These are phyloP conservation scores for Spialia ferax DNA, from an alignment of 2,888 invertebrate species.

Conservation along the genomic window DNA sequence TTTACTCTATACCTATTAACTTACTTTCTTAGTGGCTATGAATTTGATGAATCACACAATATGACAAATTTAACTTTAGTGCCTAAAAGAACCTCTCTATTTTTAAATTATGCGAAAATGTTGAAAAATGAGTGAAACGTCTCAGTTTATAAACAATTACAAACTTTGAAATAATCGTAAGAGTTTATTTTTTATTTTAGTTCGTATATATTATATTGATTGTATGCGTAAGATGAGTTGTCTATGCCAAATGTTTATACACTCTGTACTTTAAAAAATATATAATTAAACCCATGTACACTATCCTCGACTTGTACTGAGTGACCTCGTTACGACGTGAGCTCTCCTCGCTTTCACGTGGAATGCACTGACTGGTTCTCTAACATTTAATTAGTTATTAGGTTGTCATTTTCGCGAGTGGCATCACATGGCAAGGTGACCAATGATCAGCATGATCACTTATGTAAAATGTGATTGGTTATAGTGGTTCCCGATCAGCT, in stretches of 20 bases:
- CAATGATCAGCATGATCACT: neutral
- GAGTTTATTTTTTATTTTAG: conserved; percentile 71
- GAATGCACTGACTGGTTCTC: neutral
- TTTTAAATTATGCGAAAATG: conserved; percentile 51
- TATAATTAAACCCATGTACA: conserved; percentile 69
- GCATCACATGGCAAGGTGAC: conserved; percentile 19
- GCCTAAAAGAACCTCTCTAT: conserved; percentile 81
- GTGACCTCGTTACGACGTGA: conserved; percentile 28
- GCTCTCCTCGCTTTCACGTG: conserved; percentile 15
- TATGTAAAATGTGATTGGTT: neutral
- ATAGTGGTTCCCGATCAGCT: neutral
- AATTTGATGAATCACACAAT: conserved; percentile 62
- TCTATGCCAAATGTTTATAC: conserved; percentile 80
- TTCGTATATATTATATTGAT: conserved; percentile 52
- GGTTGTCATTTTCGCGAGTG: conserved; percentile 19
- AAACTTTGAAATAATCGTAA: conserved; percentile 67
- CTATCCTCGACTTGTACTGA: conserved; percentile 51
- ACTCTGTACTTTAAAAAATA: conserved; percentile 67
- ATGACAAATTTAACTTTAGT: conserved; percentile 55
- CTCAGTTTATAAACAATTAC: conserved; percentile 70
- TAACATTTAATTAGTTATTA: conserved; percentile 23
- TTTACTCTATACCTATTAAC: conserved; percentile 6
- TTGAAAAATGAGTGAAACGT: conserved; percentile 62
- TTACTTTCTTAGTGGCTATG: conserved; percentile 48
- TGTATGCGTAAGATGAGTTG: conserved; percentile 68